Base-by-base conservation (phyloP, 2,888 invertebrate genomes). In the Hylaea fasciaria region DNA sequence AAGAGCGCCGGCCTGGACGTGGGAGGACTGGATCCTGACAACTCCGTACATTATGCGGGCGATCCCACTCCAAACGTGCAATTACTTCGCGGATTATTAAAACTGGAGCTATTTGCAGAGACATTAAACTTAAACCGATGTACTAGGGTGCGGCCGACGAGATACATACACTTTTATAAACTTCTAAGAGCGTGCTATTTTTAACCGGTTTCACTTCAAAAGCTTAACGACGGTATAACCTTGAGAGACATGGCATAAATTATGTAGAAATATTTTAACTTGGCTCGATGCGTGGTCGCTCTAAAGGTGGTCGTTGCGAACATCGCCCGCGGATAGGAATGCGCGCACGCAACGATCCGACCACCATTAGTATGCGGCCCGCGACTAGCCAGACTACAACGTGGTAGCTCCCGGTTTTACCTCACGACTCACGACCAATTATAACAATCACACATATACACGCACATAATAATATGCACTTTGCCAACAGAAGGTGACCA, bases 21-120 rank as follows among this genome's bases (percentile, higher is more conserved):
- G 89, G 89, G 90, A 84, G 90, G 87, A 90, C 91, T 83, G 85
- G 91, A 83, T 80, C 74, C 76, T 81, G 84, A 82, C 84, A 81
- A 80, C 77, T 78, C 68, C 71, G 75, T 61, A 58, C 53, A 54
- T 64, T 76, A 78, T 75, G 78, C 72, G 71, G 70, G 64, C 66
- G 62, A 75, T 72, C 67, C 65, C 64, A 74, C 72, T 72, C 66
- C 70, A 32, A 60, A 72, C 75, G 71, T 76, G 80, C 78, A 82
- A 85, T 83, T 80, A 83, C 78, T 75, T 77, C 65, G 79, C 72
- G 66, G 78, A 78, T 82, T 82, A 84, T 83, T 80, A 82, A 81
- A 80, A 80, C 77, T 71, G 70, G 74, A 70, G 78, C 80, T 82
- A 82, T 81, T 82, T 79, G 76, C 80, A 73, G 80, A 77, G 72